phyloP scores from a whole-genome alignment of 1,140 invertebrate species.

The Calephelis nemesis region DNA sequence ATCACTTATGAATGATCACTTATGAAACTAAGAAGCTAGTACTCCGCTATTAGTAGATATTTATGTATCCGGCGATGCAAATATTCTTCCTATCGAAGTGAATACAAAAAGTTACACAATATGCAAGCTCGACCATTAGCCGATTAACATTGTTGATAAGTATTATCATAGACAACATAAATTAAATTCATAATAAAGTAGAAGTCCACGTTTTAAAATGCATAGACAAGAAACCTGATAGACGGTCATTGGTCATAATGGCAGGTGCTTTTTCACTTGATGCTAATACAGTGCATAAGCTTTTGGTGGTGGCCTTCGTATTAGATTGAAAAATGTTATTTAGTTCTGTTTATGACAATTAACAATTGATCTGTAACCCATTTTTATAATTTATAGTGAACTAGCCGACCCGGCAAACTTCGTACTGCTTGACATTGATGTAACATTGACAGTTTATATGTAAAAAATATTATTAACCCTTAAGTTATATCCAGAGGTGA shows the following conservation, averaged over 20 bases:
- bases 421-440: no score
- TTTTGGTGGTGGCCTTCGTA: slow-evolving; percentile 7
- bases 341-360: not conserved
- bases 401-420: no score
- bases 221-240: slow-evolving; percentile 17
- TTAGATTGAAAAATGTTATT: slow-evolving; percentile 1
- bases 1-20: no score
- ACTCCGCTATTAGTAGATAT: no score
- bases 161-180: slow-evolving; percentile 1
- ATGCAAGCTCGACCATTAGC: slow-evolving; percentile 1
- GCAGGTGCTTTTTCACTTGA: slow-evolving; percentile 8
- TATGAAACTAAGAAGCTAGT: no score
- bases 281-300: not conserved
- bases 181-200: not conserved
- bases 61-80: no score
- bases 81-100: no score
- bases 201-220: slow-evolving; percentile 9
- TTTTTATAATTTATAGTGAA: no score
- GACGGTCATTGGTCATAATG: not conserved
- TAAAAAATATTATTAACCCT: no score
- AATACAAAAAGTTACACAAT: not conserved
- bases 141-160: slow-evolving; percentile 12
- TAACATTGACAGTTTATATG: no score
- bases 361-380: no score
- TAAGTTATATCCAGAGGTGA: no score